Conservation (phyloP, 2,888 invertebrate genomes). For the Drosophila monieri region DNA sequence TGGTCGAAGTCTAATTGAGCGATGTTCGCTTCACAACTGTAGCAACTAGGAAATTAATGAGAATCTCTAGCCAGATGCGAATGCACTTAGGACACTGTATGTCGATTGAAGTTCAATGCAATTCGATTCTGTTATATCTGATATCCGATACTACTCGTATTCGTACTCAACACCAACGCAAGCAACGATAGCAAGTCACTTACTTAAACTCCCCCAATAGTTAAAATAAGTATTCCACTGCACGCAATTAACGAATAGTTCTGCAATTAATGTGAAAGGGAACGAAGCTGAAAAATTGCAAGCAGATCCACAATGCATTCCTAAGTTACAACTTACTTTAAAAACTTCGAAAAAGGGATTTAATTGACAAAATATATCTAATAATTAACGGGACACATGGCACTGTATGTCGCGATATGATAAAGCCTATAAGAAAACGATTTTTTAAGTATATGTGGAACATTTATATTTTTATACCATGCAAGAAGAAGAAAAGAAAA, state of each 20-base stretch:
- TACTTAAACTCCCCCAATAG: slow-evolving; percentile 55
- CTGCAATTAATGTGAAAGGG: slow-evolving; percentile 34
- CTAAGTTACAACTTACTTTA: slow-evolving; percentile 47
- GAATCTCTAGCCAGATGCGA: slow-evolving; percentile 53
- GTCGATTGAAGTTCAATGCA: slow-evolving; percentile 3
- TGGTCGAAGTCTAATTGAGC: slow-evolving; percentile 74
- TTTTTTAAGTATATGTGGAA: slow-evolving; percentile 71
- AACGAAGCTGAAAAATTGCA: neutral
- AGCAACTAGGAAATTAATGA: slow-evolving; percentile 70
- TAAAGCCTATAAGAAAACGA: slow-evolving; percentile 54
- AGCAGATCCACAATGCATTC: slow-evolving; percentile 36
- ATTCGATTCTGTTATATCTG: slow-evolving; percentile 49
- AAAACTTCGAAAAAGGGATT: slow-evolving; percentile 12
- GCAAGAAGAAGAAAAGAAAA: slow-evolving; percentile 58
- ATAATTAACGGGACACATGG: slow-evolving; percentile 17
- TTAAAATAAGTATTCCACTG: slow-evolving; percentile 21
- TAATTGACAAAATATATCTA: slow-evolving; percentile 12
- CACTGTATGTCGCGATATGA: slow-evolving; percentile 46
- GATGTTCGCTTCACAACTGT: slow-evolving; percentile 81
- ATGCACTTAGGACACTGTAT: slow-evolving; percentile 42
- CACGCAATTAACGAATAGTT: slow-evolving; percentile 49
- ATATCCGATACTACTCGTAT: slow-evolving; percentile 46
- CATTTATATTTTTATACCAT: slow-evolving; percentile 79
- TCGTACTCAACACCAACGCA: slow-evolving; percentile 54
- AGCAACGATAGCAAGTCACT: slow-evolving; percentile 61